Conservation (phyloP, 2,113 vertebrate species). For the Melospiza georgiana region DNA sequence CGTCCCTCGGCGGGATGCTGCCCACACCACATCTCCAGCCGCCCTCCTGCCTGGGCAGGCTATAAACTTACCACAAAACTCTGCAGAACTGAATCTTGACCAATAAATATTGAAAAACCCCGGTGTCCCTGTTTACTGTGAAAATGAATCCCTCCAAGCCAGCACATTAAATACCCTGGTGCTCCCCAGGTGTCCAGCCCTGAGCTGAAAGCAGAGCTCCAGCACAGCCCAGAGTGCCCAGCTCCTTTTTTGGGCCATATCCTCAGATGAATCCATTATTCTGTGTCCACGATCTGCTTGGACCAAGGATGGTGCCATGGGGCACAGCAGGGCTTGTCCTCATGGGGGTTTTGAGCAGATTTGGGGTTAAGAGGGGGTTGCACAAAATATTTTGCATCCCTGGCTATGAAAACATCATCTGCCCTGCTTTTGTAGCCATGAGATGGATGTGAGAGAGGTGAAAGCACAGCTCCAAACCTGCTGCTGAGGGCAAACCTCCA, state of each 20-base stretch:
- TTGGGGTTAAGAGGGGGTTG: not conserved
- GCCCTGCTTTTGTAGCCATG: not conserved
- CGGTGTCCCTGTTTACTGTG: not conserved
- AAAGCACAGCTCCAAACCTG: not conserved
- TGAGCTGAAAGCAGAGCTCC: not conserved
- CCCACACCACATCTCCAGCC: not conserved
- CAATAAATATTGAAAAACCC: not conserved
- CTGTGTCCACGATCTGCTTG: not conserved
- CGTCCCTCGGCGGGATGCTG: not conserved
- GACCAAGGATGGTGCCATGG: fast-evolving
- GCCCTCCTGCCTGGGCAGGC: not conserved
- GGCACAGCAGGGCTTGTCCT: not conserved
- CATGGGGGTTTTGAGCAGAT: not conserved
- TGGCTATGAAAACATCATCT: fast-evolving
- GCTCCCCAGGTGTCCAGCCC: not conserved
- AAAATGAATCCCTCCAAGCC: not conserved
- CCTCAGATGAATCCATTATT: not conserved
- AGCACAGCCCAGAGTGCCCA: not conserved
- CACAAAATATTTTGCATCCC: not conserved
- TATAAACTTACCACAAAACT: not conserved
- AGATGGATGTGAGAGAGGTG: not conserved
- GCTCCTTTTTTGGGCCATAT: not conserved
- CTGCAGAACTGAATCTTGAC: not conserved
- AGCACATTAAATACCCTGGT: not conserved
- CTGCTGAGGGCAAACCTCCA: not conserved